Conservation (phyloP, 2,888 invertebrate genomes). For the Tetragonisca angustula region DNA sequence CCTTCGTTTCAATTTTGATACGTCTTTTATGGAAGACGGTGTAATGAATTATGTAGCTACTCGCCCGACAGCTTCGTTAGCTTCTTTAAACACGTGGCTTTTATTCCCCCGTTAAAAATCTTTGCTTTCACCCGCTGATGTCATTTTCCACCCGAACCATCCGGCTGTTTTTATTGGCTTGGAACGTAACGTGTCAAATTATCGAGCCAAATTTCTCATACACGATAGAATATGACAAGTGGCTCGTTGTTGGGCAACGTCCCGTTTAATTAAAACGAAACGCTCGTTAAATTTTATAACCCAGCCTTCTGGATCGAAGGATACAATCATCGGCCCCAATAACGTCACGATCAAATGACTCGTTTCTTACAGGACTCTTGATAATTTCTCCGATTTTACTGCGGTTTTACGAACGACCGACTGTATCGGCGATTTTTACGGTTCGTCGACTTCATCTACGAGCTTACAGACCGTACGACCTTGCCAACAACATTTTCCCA, state of each 20-base stretch:
- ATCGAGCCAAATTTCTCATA: not conserved
- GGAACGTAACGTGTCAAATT: not conserved
- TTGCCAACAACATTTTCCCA: not conserved
- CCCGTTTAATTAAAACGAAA: not conserved
- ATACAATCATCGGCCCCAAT: not conserved
- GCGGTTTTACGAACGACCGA: not conserved
- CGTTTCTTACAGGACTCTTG: not conserved
- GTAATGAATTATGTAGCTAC: not conserved
- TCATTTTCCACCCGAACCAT: not conserved
- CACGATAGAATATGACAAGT: not conserved
- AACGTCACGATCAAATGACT: not conserved
- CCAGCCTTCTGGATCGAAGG: not conserved
- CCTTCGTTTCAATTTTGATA: too few relatives aligned
- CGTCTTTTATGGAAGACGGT: too few relatives aligned
- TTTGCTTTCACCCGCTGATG: not conserved
- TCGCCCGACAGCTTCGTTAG: not conserved
- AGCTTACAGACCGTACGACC: not conserved
- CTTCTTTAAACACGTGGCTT: not conserved
- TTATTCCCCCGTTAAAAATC: not conserved
- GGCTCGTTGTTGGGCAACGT: not conserved
- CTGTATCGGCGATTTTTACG: constrained; percentile 4
- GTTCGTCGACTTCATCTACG: not conserved
- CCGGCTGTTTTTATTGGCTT: not conserved
- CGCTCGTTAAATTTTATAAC: not conserved
- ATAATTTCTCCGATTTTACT: not conserved